Base-by-base conservation (phyloP, 2,888 invertebrate genomes). In the Pheosia gnoma region DNA sequence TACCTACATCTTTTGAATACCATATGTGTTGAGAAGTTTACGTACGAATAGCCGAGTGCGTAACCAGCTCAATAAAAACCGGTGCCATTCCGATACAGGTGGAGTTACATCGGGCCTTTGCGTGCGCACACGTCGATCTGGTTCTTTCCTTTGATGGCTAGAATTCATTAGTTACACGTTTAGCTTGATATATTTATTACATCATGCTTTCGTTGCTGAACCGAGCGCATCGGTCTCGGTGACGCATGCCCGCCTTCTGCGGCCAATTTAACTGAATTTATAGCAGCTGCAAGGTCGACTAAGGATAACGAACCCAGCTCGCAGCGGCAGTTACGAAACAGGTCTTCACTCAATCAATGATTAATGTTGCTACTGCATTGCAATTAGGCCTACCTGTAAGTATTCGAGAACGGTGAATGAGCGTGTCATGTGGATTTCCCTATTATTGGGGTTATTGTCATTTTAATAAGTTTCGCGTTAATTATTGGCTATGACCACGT, bases 211-310 rank as follows among this genome's bases (percentile, higher is more conserved):
- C 78, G 77, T 81, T 82, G 79, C 78, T 80, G 84, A 84, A 82
- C 81, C 75, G 81, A 84, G 89, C 87, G 86, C 89, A 90, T 88
- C 88, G 85, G 81, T 81, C 85, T 79, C 80, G 77, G 77, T 90
- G 89, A 89, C 89, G 88, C 88, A 88, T 84, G 80, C 82, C 81
- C 79, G 80, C 80, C 86, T 87, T 84, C 85, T 87, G 85, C 85
- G 84, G 84, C 80, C 87, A 89, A 90, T 90, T 90, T 85, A 86
- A 84, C 89, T 85, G 83, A 89, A 90, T 92, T 90, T 88, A 90
- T 89, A 85, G 84, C 87, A 87, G 84, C 87, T 85, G 87, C 91
- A 92, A 92, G 93, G 92, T 90, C 92, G 90, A 75, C 77, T 72
- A 85, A 90, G 93, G 88, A 91, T 89, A 88, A 87, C 86, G 91